phyloP scores from a whole-genome alignment of 2,113 vertebrate genomes.

The Rhipidura dahli region DNA sequence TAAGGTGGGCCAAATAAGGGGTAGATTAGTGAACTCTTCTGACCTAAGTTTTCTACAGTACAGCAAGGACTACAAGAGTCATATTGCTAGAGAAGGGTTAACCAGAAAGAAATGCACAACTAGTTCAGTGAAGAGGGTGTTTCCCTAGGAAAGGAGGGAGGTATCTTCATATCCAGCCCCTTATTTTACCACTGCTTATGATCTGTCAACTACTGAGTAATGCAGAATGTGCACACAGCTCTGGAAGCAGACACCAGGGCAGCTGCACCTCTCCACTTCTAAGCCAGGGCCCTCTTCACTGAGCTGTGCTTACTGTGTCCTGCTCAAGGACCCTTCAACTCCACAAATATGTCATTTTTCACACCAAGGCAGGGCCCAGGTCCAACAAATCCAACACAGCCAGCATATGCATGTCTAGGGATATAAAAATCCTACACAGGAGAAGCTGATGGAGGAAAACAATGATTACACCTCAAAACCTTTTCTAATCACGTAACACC shows the following conservation, averaged over 20 bases:
- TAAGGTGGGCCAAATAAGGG: neutral
- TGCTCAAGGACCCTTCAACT: neutral
- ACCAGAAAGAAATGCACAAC: neutral
- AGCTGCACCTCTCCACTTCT: neutral
- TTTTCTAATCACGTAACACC: neutral
- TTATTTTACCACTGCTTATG: neutral
- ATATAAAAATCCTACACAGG: neutral
- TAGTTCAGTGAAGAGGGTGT: neutral
- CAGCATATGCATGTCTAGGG: neutral
- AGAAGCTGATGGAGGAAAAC: neutral
- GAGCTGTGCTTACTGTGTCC: neutral
- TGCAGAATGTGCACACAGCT: neutral
- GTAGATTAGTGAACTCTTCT: neutral
- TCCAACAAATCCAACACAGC: neutral
- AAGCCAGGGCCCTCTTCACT: neutral
- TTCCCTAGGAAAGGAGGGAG: neutral
- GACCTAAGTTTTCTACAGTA: neutral
- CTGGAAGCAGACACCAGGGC: neutral
- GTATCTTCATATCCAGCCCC: neutral
- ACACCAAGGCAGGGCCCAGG: neutral
- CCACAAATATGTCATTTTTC: neutral
- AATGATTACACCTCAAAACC: neutral
- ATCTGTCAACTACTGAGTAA: neutral
- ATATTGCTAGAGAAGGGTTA: neutral
- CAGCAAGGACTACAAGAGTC: neutral